A percentile compares a stretch with the other conserved stretches of the same genome.
These are phyloP conservation scores for Lacerta bilineata DNA, from an alignment of 2,797 vertebrate species.

Conservation along the genomic window DNA sequence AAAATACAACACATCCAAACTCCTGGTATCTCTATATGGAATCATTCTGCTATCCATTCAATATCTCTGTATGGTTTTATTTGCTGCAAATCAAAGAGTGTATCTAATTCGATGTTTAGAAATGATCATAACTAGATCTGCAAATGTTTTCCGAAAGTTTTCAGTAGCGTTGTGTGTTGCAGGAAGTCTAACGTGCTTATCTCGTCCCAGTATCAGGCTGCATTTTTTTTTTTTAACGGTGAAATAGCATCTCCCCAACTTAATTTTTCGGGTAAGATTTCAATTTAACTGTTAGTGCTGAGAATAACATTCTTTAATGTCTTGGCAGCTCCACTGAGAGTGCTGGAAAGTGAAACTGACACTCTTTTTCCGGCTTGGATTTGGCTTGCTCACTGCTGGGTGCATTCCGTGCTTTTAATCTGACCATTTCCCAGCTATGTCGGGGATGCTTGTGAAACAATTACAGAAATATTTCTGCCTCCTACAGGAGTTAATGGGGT, in stretches of 20 bases:
- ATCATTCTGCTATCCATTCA: not conserved
- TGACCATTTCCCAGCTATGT: slow-evolving; percentile 35
- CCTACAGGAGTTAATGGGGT: not conserved
- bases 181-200: not conserved
- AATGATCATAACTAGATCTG: not conserved
- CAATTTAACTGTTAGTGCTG: slow-evolving; percentile 42
- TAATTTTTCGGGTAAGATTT: slow-evolving; percentile 32
- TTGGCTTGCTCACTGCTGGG: slow-evolving; percentile 42
- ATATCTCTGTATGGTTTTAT: not conserved
- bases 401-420: slow-evolving; percentile 29
- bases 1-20: not conserved
- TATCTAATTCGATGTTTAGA: not conserved
- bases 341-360: slow-evolving; percentile 44
- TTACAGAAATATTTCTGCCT: slow-evolving; percentile 30
- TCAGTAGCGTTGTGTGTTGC: slow-evolving; percentile 32
- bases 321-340: slow-evolving; percentile 53
- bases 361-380: slow-evolving; percentile 58
- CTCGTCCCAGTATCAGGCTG: slow-evolving; percentile 19
- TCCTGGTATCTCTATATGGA: not conserved
- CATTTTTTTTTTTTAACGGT: slow-evolving; percentile 30
- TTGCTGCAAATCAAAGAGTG: slow-evolving; percentile 23
- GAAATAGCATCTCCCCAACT: slow-evolving; percentile 25
- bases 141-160: slow-evolving; percentile 32
- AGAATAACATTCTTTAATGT: slow-evolving; percentile 57
- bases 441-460: slow-evolving; percentile 21